These are phyloP conservation scores for Emydocephalus ijimae DNA, from an alignment of 2,113 vertebrate species.

Conservation along the genomic window DNA sequence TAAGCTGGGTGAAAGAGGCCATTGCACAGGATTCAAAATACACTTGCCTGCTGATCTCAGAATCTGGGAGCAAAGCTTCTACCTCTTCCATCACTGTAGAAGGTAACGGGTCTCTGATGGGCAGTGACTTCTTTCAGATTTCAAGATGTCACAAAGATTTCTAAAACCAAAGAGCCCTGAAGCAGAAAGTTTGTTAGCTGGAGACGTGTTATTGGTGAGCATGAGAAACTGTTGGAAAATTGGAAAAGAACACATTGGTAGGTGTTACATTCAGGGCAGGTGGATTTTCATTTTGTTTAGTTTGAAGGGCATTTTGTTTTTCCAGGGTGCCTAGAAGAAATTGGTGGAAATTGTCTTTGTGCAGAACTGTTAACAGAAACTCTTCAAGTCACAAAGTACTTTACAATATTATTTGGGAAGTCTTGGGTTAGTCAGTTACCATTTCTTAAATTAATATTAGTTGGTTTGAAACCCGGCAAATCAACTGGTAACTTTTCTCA, in stretches of 20 bases:
- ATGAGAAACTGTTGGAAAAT: slow-evolving; percentile 79
- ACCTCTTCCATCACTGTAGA: slow-evolving; percentile 70
- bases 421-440: background rate
- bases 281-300: background rate
- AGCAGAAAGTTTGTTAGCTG: slow-evolving; percentile 67
- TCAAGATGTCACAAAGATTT: background rate
- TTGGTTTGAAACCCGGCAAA: background rate
- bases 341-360: background rate
- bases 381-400: background rate
- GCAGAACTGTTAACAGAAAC: background rate
- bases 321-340: background rate
- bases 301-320: background rate
- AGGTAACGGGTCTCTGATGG: slow-evolving; percentile 39
- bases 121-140: background rate
- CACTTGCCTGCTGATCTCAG: slow-evolving; percentile 76
- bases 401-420: background rate
- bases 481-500: background rate
- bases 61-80: slow-evolving; percentile 69
- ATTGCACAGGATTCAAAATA: slow-evolving; percentile 77
- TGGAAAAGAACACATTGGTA: slow-evolving; percentile 88
- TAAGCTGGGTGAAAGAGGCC: slow-evolving; percentile 85
- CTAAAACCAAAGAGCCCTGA: background rate
- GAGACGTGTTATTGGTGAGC: slow-evolving; percentile 78
- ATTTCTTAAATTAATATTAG: background rate
- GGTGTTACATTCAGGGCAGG: slow-evolving; percentile 23